Evolutionary conservation across 2,113 vertebrate genomes (phyloP), one percentile per base, ranked within the genome.

Genomic region (Phycodurus eques): DNA sequence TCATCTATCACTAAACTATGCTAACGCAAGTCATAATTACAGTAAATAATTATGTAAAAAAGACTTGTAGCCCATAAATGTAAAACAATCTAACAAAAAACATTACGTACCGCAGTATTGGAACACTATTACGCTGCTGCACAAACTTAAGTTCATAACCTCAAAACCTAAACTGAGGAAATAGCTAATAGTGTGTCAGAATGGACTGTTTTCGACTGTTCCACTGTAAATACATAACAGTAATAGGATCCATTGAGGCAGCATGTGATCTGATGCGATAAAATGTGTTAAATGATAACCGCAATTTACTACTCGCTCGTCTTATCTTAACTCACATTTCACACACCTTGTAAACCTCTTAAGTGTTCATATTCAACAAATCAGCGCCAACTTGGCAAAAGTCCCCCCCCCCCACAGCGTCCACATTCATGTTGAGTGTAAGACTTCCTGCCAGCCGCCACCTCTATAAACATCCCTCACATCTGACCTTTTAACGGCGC

Each of bases 401-500:
- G 31, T 47, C 43, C 1, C 65, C 64, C 57, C 68, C 60, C 59
- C 72, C 72, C 63, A 60, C 61, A 22, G 64, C 22, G 56, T 51
- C 14, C 43, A 39, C 33, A 70, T 47, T 75, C n/a, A 1, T 54
- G 51, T 57, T 42, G 1, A 65, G 68, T 67, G 73, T 74, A 85
- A 83, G 87, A 84, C 83, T 75, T 85, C 78, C 74, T 80, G 72
- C 77, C 79, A 82, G 84, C 82, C 87, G 77, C 85, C 79, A 79
- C 82, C 87, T 88, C 86, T 79, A 66, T 47, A 86, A 88, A 88
- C 90, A 89, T 82, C 79, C 68, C 75, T 88, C 82, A 79, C 76
- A 88, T 88, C 75, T 88, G 84, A 90, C 84, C 89, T 87, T 91
- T 88, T 82, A 88, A 88, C 84, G 85, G 75, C 75, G 64, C 78